Base-by-base conservation (phyloP, 1,140 invertebrate genomes). In the Aphelinus atriplicis region DNA sequence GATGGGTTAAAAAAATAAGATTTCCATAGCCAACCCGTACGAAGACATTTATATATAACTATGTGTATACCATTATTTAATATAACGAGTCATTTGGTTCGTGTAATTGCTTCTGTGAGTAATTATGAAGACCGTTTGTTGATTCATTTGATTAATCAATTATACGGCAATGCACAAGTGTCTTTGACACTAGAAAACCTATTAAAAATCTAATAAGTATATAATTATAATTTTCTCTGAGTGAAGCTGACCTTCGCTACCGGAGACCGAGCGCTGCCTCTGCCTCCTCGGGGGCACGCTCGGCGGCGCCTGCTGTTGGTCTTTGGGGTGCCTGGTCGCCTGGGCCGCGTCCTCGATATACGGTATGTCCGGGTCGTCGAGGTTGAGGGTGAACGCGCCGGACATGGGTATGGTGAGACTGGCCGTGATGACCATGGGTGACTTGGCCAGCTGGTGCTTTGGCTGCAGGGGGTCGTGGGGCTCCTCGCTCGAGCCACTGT, bases 361-460 rank as follows among this genome's bases (percentile, higher is more conserved):
- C 55, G 92, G 92, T 86, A 94, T 93, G 85, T 93, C 92, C 45
- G 89, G 85, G 80, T 93, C 92, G 78, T 93, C 91, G 67, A 91
- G 83, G 76, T 89, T 90, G 26, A 90, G 73, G 10, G 86, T 87
- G 73, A 90, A 88, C 69, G 88, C 84, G 43, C 86, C 77, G 77
- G 90, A 87, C 87, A 92, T 88, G 1, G 93, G 93, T 83, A 95
- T 94, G 75, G 93, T 94, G 3, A 96, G 89, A 78, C 93, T 95
- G 0, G 94, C 94, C 1, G 93, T 95, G 77, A 96, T 94, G 3
- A 95, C 91, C 81, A 92, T 89, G 1, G 89, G 89, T 0, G 89
- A 89, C 0, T 89, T 84, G 58, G 58, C 58, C 3, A 26, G 7
- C 9, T 10, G 4, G 51, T 53, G 9, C 51, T 9, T 53, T 26